Percentiles rank a stretch among this genome's conserved stretches.
Conservation (phyloP, 2,888 invertebrate species). For the Bellardia bayeri region DNA sequence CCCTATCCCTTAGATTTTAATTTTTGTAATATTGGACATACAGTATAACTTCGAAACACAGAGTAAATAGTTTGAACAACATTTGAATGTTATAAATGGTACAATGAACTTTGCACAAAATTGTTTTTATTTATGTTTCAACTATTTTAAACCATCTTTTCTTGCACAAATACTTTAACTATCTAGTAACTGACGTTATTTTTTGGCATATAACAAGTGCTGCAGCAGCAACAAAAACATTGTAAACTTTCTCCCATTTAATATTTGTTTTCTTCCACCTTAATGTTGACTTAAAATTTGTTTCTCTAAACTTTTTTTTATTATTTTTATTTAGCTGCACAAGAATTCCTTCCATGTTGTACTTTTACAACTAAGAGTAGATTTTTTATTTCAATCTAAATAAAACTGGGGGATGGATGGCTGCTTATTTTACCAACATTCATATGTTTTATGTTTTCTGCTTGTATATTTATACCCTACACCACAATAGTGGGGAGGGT, state of each 20-base stretch:
- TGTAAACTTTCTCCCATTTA: slow-evolving; percentile 45
- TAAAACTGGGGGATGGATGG: slow-evolving; percentile 10
- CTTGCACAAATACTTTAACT: slow-evolving; percentile 27
- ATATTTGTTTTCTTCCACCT: slow-evolving; percentile 63
- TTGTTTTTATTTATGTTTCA: slow-evolving; percentile 18
- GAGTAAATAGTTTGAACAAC: slow-evolving; percentile 21
- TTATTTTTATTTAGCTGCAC: not conserved
- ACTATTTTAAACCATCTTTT: slow-evolving; percentile 32
- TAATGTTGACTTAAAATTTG: slow-evolving; percentile 62
- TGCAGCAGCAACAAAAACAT: slow-evolving; percentile 28
- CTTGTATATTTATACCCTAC: not conserved
- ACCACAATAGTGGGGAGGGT: too few relatives aligned
- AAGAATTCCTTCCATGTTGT: slow-evolving; percentile 7
- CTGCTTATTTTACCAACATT: slow-evolving; percentile 25
- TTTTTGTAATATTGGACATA: not conserved
- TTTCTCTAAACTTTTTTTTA: slow-evolving; percentile 26
- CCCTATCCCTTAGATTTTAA: not conserved
- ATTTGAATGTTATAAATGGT: slow-evolving; percentile 30
- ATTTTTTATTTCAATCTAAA: slow-evolving; percentile 18
- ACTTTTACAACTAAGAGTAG: slow-evolving; percentile 13
- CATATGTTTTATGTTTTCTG: slow-evolving; percentile 22
- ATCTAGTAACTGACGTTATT: not conserved
- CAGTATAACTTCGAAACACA: not conserved
- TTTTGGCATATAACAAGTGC: slow-evolving; percentile 24
- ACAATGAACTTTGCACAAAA: slow-evolving; percentile 34